phyloP scores from a whole-genome alignment of 2,888 invertebrate species.

The Tiliacea citrago region DNA sequence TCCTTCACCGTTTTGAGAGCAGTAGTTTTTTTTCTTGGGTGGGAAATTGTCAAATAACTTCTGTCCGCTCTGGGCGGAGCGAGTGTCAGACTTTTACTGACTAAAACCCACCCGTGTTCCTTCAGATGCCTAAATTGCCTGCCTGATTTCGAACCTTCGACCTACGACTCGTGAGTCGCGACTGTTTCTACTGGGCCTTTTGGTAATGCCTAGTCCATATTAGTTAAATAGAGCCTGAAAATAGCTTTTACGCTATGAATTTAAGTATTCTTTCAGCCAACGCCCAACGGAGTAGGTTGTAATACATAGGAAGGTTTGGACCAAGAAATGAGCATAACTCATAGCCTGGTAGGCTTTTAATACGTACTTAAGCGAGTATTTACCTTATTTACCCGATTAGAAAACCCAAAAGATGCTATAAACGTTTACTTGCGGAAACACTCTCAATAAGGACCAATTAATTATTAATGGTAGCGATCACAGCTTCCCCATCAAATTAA shows the following conservation, averaged over 20 bases:
- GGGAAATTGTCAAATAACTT: too few relatives aligned
- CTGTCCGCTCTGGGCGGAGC: too few relatives aligned
- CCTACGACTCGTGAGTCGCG: too few relatives aligned
- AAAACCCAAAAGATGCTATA: neutral
- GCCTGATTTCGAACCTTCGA: too few relatives aligned
- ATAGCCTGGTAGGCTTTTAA: neutral
- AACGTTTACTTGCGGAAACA: conserved; percentile 11
- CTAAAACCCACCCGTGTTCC: too few relatives aligned
- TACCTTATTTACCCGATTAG: neutral
- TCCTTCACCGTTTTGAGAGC: too few relatives aligned
- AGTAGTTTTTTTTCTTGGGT: too few relatives aligned
- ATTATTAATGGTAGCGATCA: conserved; percentile 18
- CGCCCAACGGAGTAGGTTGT: too few relatives aligned
- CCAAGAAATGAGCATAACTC: neutral
- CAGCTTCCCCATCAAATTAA: conserved; percentile 42
- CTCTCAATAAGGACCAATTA: conserved; percentile 16
- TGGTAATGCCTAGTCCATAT: neutral
- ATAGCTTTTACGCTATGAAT: neutral
- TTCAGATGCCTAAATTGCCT: too few relatives aligned
- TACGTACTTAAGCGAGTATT: neutral
- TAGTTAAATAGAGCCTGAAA: neutral
- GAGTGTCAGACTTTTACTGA: too few relatives aligned
- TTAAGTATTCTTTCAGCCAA: neutral
- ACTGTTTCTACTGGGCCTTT: too few relatives aligned
- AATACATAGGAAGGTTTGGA: too few relatives aligned